These are phyloP conservation scores for Busseola fusca DNA, from an alignment of 2,888 invertebrate species.

Conservation along the genomic window DNA sequence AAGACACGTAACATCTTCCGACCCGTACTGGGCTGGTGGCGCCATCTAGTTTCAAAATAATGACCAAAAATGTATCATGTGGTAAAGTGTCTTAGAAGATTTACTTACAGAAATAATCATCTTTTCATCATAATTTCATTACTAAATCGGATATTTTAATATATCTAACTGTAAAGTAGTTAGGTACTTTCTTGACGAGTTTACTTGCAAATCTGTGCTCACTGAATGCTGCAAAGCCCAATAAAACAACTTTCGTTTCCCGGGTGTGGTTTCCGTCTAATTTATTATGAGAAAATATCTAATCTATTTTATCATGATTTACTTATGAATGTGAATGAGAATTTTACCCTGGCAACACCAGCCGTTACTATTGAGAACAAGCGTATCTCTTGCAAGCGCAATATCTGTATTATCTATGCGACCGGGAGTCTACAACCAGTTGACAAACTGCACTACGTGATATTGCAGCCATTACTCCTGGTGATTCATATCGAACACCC, in stretches of 20 bases:
- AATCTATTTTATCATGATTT: slow-evolving; percentile 28
- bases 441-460: slow-evolving; percentile 89
- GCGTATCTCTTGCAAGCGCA: slow-evolving; percentile 77
- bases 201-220: background rate
- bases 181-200: background rate
- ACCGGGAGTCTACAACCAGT: slow-evolving; percentile 86
- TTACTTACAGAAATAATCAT: background rate
- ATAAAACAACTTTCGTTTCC: background rate
- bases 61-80: background rate
- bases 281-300: slow-evolving; percentile 17
- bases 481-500: slow-evolving; percentile 87
- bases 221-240: background rate
- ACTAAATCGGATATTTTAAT: background rate
- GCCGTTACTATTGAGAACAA: slow-evolving; percentile 67
- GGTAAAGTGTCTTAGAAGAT: background rate
- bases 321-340: slow-evolving; percentile 34
- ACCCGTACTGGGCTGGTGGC: background rate
- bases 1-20: background rate
- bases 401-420: slow-evolving; percentile 86
- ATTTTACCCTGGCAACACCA: slow-evolving; percentile 59
- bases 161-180: background rate
- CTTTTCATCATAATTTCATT: background rate
- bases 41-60: background rate
- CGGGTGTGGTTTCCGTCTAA: background rate
- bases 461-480: slow-evolving; percentile 88